Base-by-base conservation (phyloP, 2,797 vertebrate species). In the Hydrocynus forskahlii region DNA sequence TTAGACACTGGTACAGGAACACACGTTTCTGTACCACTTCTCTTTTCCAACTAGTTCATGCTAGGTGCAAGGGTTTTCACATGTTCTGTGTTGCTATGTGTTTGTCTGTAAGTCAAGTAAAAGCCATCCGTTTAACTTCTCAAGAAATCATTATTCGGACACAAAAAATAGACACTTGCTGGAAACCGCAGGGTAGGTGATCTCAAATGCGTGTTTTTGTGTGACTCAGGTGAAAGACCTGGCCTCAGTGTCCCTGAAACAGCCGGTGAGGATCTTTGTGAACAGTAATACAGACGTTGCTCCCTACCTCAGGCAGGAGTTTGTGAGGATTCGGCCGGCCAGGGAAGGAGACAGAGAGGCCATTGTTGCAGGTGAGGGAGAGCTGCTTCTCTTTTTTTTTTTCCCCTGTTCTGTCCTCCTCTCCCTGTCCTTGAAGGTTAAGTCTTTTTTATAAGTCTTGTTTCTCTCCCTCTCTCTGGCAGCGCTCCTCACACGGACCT, bases 251-350 rank as follows among this genome's bases (percentile, higher is more conserved):
- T 99, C 98, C 0, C 75, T 99, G 88, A 97, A 97, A 85, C 94
- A 96, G 89, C 97, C 97, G 0, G 82, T 97, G 76, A 92, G 96
- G 80, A 95, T 99, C 92, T 99, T 99, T 50, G 97, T 99, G 16
- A 99, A 99, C 91, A 99, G 97, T 87, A 99, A 99, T 91, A 99
- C 98, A 0, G 98, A 99, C 0, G 97, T 99, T 10, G 98, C 98
- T 0, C 97, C 98, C 0, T 98, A 96, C 89, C 94, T 99, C 78
- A 93, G 97, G 6, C 98, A 99, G 87, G 97, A 99, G 85, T 99
- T 99, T 62, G 89, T 99, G 78, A 90, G 97, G 1, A 97, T 99
- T 85, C 94, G 98, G 85, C 94, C 95, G 0, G 96, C 94, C 84
- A 88, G 94, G 21, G 98, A 99, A 82, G 98, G 98, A 23, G 98